Percentiles rank a stretch among this genome's conserved stretches.
These are phyloP conservation scores for Cyanistes caeruleus DNA, from an alignment of 2,113 vertebrate species.

Conservation along the genomic window DNA sequence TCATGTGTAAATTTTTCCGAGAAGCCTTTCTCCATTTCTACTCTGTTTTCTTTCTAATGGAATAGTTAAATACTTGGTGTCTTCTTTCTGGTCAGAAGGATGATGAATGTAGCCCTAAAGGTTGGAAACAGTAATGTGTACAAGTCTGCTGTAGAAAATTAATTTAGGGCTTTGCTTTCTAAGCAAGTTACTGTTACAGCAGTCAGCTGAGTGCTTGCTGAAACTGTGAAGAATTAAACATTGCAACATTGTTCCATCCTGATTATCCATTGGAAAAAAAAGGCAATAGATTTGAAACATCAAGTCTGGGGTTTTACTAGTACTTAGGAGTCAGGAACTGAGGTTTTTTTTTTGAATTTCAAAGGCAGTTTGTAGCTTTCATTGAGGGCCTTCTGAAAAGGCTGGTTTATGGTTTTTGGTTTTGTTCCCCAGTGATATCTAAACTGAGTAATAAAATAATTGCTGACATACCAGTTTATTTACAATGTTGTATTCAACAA, in stretches of 20 bases:
- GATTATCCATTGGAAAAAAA: neutral
- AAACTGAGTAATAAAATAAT: slow-evolving; percentile 18
- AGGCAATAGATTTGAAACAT: neutral
- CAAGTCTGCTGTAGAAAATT: neutral
- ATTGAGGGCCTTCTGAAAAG: neutral
- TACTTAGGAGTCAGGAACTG: neutral
- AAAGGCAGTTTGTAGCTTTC: slow-evolving; percentile 1
- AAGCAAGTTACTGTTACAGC: slow-evolving; percentile 24
- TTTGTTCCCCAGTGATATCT: slow-evolving; percentile 13
- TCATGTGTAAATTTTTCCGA: neutral
- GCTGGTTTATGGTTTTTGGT: neutral
- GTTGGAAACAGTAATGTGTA: slow-evolving; percentile 18
- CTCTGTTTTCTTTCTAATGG: neutral
- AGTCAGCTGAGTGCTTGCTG: neutral
- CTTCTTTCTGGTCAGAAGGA: slow-evolving; percentile 23
- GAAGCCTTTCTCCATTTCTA: neutral
- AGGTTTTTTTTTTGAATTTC: neutral
- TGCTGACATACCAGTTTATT: neutral
- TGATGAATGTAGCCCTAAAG: slow-evolving; percentile 46
- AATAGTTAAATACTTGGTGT: neutral
- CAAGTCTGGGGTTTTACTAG: neutral
- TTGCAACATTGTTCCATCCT: slow-evolving; percentile 19
- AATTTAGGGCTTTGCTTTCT: slow-evolving; percentile 36
- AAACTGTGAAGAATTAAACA: neutral
- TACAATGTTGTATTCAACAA: neutral